These are phyloP conservation scores for Microplitis manilae DNA, from an alignment of 2,888 invertebrate species.

Conservation along the genomic window DNA sequence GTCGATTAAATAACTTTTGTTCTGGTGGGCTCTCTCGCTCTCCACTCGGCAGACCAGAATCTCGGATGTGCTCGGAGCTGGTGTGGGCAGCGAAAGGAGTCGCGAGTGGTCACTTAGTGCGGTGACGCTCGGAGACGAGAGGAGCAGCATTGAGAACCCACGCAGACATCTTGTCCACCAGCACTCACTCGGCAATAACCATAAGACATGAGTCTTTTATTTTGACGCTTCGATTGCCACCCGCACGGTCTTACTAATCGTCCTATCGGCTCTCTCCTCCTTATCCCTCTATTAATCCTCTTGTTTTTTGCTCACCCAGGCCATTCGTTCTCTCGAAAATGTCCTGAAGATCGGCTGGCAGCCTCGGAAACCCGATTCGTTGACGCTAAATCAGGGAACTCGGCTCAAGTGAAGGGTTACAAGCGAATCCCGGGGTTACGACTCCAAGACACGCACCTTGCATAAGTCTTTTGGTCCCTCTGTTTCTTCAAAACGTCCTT, in stretches of 20 bases:
- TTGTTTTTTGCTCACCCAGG: neutral
- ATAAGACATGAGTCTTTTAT: slow-evolving; percentile 61
- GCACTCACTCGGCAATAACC: slow-evolving; percentile 63
- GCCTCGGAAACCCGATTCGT: slow-evolving; percentile 60
- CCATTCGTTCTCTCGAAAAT: neutral
- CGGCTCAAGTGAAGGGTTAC: slow-evolving; percentile 62
- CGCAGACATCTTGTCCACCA: slow-evolving; percentile 66
- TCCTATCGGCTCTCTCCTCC: neutral
- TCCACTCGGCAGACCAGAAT: no score
- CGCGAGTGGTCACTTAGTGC: slow-evolving; percentile 54
- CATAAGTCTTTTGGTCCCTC: slow-evolving; percentile 56
- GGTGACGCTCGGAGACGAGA: slow-evolving; percentile 12
- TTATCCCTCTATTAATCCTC: neutral
- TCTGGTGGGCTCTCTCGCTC: no score
- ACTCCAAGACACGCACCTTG: slow-evolving; percentile 68
- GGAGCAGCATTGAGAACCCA: slow-evolving; percentile 58
- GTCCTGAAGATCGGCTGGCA: slow-evolving; percentile 16
- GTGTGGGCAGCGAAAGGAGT: slow-evolving; percentile 58
- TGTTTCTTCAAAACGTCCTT: slow-evolving; percentile 26
- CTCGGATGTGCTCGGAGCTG: slow-evolving; percentile 38
- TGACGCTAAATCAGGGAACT: slow-evolving; percentile 68
- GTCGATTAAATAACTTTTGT: neutral
- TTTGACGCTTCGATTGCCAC: slow-evolving; percentile 27
- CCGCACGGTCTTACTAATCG: slow-evolving; percentile 35
- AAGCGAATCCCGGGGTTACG: slow-evolving; percentile 69